These are phyloP conservation scores for Anoura caudifer DNA, from an alignment of 2,113 vertebrate genomes.

Conservation along the genomic window DNA sequence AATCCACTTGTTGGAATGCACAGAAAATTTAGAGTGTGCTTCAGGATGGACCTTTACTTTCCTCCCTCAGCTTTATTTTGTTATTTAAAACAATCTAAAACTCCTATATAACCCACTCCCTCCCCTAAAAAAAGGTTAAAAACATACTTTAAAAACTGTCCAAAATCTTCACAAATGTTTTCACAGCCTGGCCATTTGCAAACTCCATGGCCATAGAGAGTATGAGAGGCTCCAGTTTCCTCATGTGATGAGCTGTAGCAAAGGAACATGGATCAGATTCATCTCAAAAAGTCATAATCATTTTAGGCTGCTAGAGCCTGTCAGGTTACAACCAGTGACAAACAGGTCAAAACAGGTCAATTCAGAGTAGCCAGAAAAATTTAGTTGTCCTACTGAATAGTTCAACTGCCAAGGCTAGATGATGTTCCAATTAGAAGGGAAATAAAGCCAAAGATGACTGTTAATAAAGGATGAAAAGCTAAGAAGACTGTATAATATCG, in stretches of 20 bases:
- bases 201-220: constrained; percentile 98
- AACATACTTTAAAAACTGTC: constrained; percentile 99
- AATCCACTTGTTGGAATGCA: constrained; percentile 67
- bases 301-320: constrained; percentile 85
- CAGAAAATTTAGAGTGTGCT: background rate
- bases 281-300: constrained; percentile 85
- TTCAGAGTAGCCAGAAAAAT: constrained; percentile 88
- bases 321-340: constrained; percentile 88
- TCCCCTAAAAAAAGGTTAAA: constrained; percentile 31
- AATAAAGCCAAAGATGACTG: constrained; percentile 87
- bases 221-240: constrained; percentile 95
- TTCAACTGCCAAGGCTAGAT: constrained; percentile 89
- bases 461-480: constrained; percentile 86
- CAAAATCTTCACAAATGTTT: constrained; percentile 99
- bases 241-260: constrained; percentile 94
- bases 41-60: constrained; percentile 55
- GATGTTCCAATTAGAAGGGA: constrained; percentile 90
- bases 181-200: constrained; percentile 99
- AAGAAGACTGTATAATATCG: constrained; percentile 81
- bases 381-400: constrained; percentile 88
- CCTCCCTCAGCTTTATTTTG: background rate
- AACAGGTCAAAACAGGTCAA: constrained; percentile 88
- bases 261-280: constrained; percentile 83
- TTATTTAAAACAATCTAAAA: background rate
- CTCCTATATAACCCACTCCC: background rate